These are phyloP conservation scores for Listronotus oregonensis DNA, from an alignment of 1,140 invertebrate species.

Conservation along the genomic window DNA sequence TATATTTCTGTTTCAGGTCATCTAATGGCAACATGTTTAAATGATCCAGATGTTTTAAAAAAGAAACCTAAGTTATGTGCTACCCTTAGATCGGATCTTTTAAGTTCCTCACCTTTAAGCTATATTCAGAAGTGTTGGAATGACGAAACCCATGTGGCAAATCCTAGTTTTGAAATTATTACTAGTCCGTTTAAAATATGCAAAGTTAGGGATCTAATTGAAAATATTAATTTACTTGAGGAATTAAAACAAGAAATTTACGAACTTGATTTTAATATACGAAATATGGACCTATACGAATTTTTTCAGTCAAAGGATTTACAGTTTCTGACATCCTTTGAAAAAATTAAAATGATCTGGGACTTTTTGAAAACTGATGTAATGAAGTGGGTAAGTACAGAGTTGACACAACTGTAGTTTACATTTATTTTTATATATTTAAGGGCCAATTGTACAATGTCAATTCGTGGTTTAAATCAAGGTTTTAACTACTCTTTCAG, in stretches of 20 bases:
- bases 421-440: too few relatives aligned
- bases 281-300: conserved; percentile 73
- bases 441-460: too few relatives aligned
- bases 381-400: conserved; percentile 58
- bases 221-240: conserved; percentile 60
- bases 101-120: conserved; percentile 36
- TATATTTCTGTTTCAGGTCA: conserved; percentile 40
- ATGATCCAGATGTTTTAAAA: conserved; percentile 30
- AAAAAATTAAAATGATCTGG: conserved; percentile 61
- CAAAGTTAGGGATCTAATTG: conserved; percentile 64
- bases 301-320: conserved; percentile 73
- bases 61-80: conserved; percentile 41
- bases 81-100: conserved; percentile 27
- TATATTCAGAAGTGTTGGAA: conserved; percentile 55
- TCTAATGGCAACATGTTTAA: conserved; percentile 47
- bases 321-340: conserved; percentile 58
- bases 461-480: too few relatives aligned
- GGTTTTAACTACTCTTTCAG: too few relatives aligned
- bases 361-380: conserved; percentile 63
- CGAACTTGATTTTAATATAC: conserved; percentile 66
- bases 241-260: conserved; percentile 67
- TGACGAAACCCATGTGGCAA: conserved; percentile 41
- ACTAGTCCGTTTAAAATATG: conserved; percentile 62
- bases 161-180: conserved; percentile 54
- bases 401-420: not conserved